Base-by-base conservation (phyloP, 2,888 invertebrate species). In the Lordiphosa andalusiaca region DNA sequence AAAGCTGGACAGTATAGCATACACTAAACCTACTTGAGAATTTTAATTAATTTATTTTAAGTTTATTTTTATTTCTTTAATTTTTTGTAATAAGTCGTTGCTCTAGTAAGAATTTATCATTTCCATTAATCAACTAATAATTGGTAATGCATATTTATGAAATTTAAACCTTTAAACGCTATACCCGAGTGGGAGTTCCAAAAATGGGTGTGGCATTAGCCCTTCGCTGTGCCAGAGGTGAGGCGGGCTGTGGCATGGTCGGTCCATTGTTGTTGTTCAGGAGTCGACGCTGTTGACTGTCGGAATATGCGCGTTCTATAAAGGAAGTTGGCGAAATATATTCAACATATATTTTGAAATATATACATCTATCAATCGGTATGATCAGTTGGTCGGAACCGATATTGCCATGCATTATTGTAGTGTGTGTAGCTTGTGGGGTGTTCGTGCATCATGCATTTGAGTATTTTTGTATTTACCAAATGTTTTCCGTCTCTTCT, bases 221-320 rank as follows among this genome's bases (percentile, higher is more conserved):
- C 53, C 87, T 83, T 35, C 88, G 77, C 67, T 84, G 83, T 54
- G 83, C 78, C 56, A 81, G 54, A n/a, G 88, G 69, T 65, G 84
- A 74, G 78, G 86, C 80, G 12, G 77, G 80, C 21, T 82, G 67
- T 36, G 67, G 73, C 4, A 66, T 69, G 12, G 73, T 67, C 12
- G 73, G 69, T 9, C 80, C 80, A 48, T 81, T 81, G 53, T 81
- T 81, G 65, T 81, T 81, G 59, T 75, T 75, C 63, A 78, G 69
- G 13, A 82, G 64, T 7, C 85, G 80, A 36, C 80, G 83, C 68
- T 91, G 90, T 85, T 91, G 91, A 71, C 91, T 92, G 84, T 92
- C 92, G 73, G 92, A 92, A 78, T 91, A 91, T 49, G 92, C 92
- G 84, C 92, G 91, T 88, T 92, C 92, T 92, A 88, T 53, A 90